A percentile compares a stretch with the other conserved stretches of the same genome.
phyloP scores from a whole-genome alignment of 2,113 vertebrate genomes.

The Connochaetes taurinus region DNA sequence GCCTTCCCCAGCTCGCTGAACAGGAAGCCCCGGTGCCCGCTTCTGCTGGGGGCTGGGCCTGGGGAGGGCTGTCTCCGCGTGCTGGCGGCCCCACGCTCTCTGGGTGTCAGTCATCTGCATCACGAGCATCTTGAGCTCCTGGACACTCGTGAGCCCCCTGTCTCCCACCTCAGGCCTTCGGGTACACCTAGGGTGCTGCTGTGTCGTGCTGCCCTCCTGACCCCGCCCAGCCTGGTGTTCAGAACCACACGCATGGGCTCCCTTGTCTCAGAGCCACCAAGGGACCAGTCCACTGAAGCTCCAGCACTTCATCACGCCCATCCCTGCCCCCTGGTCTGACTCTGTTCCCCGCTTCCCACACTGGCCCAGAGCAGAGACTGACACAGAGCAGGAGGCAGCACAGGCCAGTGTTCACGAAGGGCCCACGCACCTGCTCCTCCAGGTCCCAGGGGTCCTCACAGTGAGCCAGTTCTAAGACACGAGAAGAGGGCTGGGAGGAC shows the following conservation, averaged over 20 bases:
- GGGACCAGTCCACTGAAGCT: not conserved
- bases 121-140: not conserved
- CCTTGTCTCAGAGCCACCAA: not conserved
- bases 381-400: not conserved
- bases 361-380: not conserved
- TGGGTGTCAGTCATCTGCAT: not conserved
- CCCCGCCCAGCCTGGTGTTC: not conserved
- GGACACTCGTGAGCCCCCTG: not conserved
- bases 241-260: not conserved
- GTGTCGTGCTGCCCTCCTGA: not conserved
- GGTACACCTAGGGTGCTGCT: not conserved
- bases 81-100: not conserved
- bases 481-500: not conserved
- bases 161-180: no score
- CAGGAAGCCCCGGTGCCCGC: no score
- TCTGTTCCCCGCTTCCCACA: rapidly evolving
- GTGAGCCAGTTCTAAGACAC: not conserved
- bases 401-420: not conserved
- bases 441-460: not conserved
- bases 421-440: rapidly evolving
- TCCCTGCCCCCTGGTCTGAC: not conserved
- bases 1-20: rapidly evolving
- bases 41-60: not conserved
- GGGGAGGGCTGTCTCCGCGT: not conserved
- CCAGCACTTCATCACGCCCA: not conserved